phyloP scores from a whole-genome alignment of 2,113 vertebrate genomes.

The Todiramphus saurophagus region DNA sequence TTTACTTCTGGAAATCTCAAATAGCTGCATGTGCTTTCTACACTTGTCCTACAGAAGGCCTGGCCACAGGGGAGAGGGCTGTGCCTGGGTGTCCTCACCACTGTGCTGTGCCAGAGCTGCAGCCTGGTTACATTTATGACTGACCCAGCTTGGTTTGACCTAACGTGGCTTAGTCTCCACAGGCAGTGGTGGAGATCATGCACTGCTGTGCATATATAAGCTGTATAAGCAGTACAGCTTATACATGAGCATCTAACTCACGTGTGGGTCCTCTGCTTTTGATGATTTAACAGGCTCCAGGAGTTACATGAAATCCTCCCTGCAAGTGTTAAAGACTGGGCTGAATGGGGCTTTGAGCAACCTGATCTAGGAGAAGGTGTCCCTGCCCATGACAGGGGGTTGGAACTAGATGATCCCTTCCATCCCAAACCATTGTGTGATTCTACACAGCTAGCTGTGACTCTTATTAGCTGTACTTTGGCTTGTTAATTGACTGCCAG shows the following conservation, averaged over 20 bases:
- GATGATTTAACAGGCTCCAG: not conserved
- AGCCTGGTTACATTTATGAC: not conserved
- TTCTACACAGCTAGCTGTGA: not conserved
- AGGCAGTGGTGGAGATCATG: rapidly evolving
- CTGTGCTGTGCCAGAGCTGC: not conserved
- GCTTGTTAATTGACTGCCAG: not conserved
- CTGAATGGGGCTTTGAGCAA: not conserved
- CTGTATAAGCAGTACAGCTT: not conserved
- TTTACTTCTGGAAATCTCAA: not conserved
- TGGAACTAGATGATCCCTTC: not conserved
- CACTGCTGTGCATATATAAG: not conserved
- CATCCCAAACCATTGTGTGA: not conserved
- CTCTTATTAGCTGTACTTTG: not conserved
- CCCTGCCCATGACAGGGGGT: not conserved
- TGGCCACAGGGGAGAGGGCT: rapidly evolving
- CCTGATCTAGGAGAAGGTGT: not conserved
- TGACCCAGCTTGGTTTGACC: not conserved
- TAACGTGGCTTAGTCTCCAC: not conserved
- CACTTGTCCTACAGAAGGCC: rapidly evolving
- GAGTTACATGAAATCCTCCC: not conserved
- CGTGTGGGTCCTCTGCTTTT: not conserved
- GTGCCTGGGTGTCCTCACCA: not conserved
- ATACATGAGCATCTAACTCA: not conserved
- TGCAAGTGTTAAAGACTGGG: not conserved
- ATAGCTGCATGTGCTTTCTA: not conserved